phyloP scores from a whole-genome alignment of 2,888 invertebrate species.

The Heliconius erato region DNA sequence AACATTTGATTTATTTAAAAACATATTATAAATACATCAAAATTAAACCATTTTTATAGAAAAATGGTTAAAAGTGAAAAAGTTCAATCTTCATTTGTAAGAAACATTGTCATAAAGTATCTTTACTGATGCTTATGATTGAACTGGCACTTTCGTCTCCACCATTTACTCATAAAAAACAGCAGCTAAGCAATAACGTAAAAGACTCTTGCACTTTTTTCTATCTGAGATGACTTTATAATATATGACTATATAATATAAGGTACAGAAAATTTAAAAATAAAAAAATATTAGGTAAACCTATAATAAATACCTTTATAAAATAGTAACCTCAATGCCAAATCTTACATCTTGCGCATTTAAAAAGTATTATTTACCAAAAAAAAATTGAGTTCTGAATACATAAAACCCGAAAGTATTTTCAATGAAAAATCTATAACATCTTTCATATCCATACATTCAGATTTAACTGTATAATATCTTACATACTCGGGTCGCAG shows the following conservation, averaged over 20 bases:
- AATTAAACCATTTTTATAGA: neutral
- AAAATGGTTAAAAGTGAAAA: too few relatives aligned
- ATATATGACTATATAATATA: too few relatives aligned
- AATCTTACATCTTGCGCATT: neutral
- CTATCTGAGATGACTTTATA: too few relatives aligned
- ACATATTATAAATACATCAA: neutral
- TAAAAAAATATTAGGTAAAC: neutral
- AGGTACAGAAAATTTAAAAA: too few relatives aligned
- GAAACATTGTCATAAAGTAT: too few relatives aligned
- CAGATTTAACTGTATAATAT: slow-evolving; percentile 48
- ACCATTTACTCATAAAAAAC: neutral
- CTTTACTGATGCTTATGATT: too few relatives aligned
- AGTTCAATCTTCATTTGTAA: too few relatives aligned
- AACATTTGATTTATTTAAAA: neutral
- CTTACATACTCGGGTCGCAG: slow-evolving; percentile 44
- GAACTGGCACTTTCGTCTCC: neutral
- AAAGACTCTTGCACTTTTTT: too few relatives aligned
- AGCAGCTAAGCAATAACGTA: neutral
- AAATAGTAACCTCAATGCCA: neutral
- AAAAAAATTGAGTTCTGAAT: slow-evolving; percentile 7
- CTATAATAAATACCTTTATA: too few relatives aligned
- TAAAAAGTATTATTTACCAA: neutral
- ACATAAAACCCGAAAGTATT: slow-evolving; percentile 28
- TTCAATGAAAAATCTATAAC: slow-evolving; percentile 37
- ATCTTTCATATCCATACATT: slow-evolving; percentile 38